Evolutionary conservation across 2,113 vertebrate genomes (phyloP).

Genomic region (Neolamprologus brichardi): DNA sequence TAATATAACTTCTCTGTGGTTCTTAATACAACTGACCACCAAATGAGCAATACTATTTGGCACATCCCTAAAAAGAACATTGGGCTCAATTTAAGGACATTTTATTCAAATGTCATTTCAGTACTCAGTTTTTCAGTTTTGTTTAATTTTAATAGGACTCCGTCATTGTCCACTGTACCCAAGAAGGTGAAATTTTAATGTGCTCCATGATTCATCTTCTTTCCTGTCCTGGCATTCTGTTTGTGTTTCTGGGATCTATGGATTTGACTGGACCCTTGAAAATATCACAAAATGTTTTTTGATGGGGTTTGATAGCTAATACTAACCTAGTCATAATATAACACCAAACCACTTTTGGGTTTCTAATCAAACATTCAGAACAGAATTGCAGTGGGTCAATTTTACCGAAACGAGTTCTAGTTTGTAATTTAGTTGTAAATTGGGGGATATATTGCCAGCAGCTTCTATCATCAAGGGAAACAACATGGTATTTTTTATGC

Average conservation of each 20-base stretch:
- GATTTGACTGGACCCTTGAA: neutral
- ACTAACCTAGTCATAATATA: neutral
- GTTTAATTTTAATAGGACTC: neutral
- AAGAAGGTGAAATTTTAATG: neutral
- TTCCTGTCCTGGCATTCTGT: neutral
- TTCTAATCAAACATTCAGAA: slow-evolving; percentile 5
- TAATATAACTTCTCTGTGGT: neutral
- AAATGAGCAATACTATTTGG: neutral
- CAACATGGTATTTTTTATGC: slow-evolving; percentile 23
- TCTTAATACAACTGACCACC: neutral
- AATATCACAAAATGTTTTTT: neutral
- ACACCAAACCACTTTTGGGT: neutral
- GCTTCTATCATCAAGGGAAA: slow-evolving; percentile 8
- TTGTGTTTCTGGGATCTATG: neutral
- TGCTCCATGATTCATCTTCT: neutral
- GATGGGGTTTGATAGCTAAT: neutral
- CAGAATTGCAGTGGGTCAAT: neutral
- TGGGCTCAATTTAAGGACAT: neutral
- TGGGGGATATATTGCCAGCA: slow-evolving; percentile 4
- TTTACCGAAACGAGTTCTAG: neutral
- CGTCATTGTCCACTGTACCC: neutral
- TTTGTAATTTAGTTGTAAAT: slow-evolving; percentile 19
- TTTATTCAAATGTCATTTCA: neutral
- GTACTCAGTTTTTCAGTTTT: neutral
- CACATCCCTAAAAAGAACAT: neutral